Evolutionary conservation across 2,113 vertebrate genomes (phyloP).

Genomic region (Neotragus pygmaeus): DNA sequence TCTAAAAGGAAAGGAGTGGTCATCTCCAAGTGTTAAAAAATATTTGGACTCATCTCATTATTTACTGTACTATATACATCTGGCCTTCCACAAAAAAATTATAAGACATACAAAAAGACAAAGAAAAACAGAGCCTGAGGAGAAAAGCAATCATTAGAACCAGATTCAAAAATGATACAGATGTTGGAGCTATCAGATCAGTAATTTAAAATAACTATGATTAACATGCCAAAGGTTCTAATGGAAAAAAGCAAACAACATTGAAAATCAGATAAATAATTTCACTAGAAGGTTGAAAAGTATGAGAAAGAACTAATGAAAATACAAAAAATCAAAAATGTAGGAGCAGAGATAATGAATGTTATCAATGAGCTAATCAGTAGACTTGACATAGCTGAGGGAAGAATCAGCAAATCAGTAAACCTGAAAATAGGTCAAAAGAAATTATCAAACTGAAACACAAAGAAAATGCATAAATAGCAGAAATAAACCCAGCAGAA

Average conservation of each 20-base stretch:
- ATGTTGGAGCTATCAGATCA: not conserved
- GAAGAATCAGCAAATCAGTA: not conserved
- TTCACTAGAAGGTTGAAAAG: not conserved
- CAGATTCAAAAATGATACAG: not conserved
- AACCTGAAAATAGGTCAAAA: not conserved
- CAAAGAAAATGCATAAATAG: not conserved
- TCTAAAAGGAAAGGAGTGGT: not conserved
- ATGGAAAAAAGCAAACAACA: not conserved
- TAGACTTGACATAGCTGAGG: not conserved
- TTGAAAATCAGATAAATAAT: not conserved
- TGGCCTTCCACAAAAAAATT: not conserved
- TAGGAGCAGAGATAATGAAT: not conserved
- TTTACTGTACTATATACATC: not conserved
- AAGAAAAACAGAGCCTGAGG: not conserved
- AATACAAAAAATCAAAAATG: not conserved
- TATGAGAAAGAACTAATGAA: not conserved
- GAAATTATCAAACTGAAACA: slow-evolving; percentile 18
- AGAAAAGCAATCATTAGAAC: not conserved
- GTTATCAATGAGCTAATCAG: not conserved
- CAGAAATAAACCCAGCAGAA: not conserved
- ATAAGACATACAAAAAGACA: not conserved
- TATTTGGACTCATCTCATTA: not conserved
- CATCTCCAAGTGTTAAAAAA: not conserved
- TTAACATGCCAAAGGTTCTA: not conserved
- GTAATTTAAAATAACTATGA: slow-evolving; percentile 20